A percentile compares a stretch with the other conserved stretches of the same genome.
phyloP scores from a whole-genome alignment of 64 coral and sea anemone species.

The Montipora capricornis region DNA sequence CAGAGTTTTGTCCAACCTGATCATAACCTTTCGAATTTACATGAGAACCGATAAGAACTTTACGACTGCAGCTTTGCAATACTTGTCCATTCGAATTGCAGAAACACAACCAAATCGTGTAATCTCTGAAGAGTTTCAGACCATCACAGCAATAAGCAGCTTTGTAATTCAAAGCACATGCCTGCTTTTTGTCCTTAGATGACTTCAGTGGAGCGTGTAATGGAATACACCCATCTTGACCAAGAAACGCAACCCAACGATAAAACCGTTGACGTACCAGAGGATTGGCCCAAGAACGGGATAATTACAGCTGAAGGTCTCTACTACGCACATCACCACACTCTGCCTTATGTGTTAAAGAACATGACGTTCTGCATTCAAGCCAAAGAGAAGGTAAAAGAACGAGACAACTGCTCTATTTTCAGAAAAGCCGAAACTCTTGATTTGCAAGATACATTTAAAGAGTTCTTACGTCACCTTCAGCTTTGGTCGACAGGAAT shows the following conservation, averaged over 20 bases:
- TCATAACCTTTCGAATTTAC: too few relatives aligned
- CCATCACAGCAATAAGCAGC: neutral
- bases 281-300: conserved; percentile 79
- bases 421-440: too few relatives aligned
- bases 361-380: conserved; percentile 74
- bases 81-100: too few relatives aligned
- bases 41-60: too few relatives aligned
- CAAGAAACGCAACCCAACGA: conserved; percentile 70
- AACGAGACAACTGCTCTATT: too few relatives aligned
- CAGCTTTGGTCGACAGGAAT: too few relatives aligned
- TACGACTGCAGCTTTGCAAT: too few relatives aligned
- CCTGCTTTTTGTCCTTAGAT: conserved; percentile 64
- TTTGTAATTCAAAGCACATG: neutral
- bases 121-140: too few relatives aligned
- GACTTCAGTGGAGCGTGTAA: conserved; percentile 94
- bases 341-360: conserved; percentile 72
- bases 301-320: conserved; percentile 79
- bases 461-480: too few relatives aligned
- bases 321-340: conserved; percentile 82
- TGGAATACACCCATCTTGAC: conserved; percentile 90
- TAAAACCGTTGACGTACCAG: conserved; percentile 62
- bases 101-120: too few relatives aligned
- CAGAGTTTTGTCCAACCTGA: too few relatives aligned
- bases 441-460: too few relatives aligned
- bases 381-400: conserved; percentile 80